phyloP scores from a whole-genome alignment of 1,140 invertebrate genomes.

The Tetramorium alpestre region DNA sequence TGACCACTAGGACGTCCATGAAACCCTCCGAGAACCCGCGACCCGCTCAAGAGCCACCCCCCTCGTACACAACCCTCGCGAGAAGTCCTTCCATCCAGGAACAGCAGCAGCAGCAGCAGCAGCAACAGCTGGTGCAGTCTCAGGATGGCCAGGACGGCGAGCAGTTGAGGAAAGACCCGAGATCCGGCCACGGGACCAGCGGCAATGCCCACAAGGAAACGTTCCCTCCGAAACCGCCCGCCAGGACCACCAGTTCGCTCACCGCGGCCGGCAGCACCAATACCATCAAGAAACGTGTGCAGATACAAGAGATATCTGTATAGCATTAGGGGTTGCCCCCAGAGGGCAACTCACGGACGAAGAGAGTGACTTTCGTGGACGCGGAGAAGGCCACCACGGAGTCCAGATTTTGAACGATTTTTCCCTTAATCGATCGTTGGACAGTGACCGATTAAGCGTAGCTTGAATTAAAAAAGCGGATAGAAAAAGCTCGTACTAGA shows the following conservation, averaged over 20 bases:
- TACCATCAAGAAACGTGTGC: slow-evolving; percentile 88
- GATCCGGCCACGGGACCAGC: slow-evolving; percentile 54
- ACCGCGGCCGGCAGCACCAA: slow-evolving; percentile 80
- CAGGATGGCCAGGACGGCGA: slow-evolving; percentile 71
- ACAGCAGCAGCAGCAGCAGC: slow-evolving; percentile 63
- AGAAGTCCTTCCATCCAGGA: slow-evolving; percentile 82
- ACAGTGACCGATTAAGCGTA: slow-evolving; percentile 5
- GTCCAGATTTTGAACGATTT: slow-evolving; percentile 78
- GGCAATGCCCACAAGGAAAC: slow-evolving; percentile 75
- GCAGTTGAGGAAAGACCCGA: slow-evolving; percentile 62
- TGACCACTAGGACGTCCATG: slow-evolving; percentile 82
- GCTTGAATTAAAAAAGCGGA: neutral
- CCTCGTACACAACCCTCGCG: slow-evolving; percentile 84
- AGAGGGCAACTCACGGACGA: slow-evolving; percentile 81
- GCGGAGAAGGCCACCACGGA: slow-evolving; percentile 77
- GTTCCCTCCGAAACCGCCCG: slow-evolving; percentile 84
- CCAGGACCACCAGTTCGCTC: slow-evolving; percentile 83
- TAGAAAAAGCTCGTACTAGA: neutral
- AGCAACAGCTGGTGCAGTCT: slow-evolving; percentile 58
- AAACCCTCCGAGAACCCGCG: slow-evolving; percentile 73
- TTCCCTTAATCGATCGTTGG: neutral
- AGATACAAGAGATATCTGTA: slow-evolving; percentile 89
- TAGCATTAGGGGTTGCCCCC: slow-evolving; percentile 87
- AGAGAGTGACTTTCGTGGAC: slow-evolving; percentile 83
- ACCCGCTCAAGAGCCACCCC: slow-evolving; percentile 83